Percentiles rank a stretch among this genome's conserved stretches.
These are phyloP conservation scores for Bolborhynchus lineola DNA, from an alignment of 2,113 vertebrate species.

Conservation along the genomic window DNA sequence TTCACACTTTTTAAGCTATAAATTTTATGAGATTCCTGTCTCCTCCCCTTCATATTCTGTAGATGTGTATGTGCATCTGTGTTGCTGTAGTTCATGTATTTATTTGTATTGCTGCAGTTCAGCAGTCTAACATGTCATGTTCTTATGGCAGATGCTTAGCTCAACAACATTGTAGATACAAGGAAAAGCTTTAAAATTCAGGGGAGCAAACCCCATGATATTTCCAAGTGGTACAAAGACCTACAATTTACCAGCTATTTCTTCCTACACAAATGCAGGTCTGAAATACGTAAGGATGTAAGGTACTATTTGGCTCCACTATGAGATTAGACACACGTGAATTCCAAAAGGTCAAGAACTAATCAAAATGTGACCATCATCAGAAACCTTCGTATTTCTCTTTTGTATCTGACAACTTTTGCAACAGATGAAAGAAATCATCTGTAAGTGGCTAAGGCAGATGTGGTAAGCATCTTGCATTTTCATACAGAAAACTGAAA, in stretches of 20 bases:
- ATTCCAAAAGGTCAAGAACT: not conserved
- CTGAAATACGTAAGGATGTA: not conserved
- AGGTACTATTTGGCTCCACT: not conserved
- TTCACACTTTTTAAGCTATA: not conserved
- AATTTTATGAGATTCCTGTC: not conserved
- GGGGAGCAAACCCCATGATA: not conserved
- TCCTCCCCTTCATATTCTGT: not conserved
- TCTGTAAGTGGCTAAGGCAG: fast-evolving
- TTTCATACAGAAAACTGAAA: not conserved
- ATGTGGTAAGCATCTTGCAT: not conserved
- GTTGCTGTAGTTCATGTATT: not conserved
- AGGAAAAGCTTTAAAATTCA: not conserved
- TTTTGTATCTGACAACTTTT: not conserved
- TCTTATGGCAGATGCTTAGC: not conserved
- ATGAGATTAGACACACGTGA: not conserved
- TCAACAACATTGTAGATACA: not conserved
- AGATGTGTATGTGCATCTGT: not conserved
- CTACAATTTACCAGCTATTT: not conserved
- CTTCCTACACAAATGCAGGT: not conserved
- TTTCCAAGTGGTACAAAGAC: not conserved
- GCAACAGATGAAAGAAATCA: not conserved
- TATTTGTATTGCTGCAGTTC: not conserved
- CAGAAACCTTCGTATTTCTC: not conserved
- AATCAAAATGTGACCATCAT: not conserved
- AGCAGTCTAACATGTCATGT: fast-evolving